These are phyloP conservation scores for Parasteatoda tepidariorum DNA, from an alignment of 1,140 invertebrate genomes.

Conservation along the genomic window DNA sequence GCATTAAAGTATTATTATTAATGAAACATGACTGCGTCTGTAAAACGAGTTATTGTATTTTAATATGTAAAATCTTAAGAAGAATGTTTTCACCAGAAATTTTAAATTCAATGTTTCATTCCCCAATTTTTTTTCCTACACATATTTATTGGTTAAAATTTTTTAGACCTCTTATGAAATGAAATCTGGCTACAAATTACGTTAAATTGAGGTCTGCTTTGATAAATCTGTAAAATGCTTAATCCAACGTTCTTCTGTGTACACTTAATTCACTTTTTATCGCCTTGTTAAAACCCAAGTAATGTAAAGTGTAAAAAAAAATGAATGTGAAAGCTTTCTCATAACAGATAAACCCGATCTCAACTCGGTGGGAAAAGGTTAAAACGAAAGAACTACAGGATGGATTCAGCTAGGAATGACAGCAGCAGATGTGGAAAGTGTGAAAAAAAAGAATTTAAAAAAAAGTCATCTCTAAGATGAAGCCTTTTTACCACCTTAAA, in stretches of 20 bases:
- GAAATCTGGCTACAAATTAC: too few relatives aligned
- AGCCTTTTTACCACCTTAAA: constrained; percentile 37
- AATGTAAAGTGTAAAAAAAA: background rate
- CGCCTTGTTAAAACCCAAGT: background rate
- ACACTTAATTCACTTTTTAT: background rate
- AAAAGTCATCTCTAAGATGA: background rate
- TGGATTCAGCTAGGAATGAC: constrained; percentile 19
- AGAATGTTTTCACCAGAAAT: too few relatives aligned
- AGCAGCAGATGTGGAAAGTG: constrained; percentile 27
- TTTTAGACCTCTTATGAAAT: too few relatives aligned
- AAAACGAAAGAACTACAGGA: background rate
- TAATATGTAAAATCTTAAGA: too few relatives aligned
- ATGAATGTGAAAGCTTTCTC: background rate
- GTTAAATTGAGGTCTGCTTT: too few relatives aligned
- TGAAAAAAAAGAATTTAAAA: background rate
- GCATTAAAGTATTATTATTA: too few relatives aligned
- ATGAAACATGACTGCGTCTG: too few relatives aligned
- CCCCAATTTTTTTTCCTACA: too few relatives aligned
- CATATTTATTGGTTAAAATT: too few relatives aligned
- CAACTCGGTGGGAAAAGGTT: background rate
- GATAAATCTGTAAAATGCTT: too few relatives aligned
- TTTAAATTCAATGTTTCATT: too few relatives aligned
- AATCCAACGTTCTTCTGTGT: background rate
- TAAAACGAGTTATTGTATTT: too few relatives aligned
- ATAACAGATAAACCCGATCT: background rate